Evolutionary conservation across 2,797 vertebrate genomes (phyloP), one percentile per base, ranked within the genome.

Genomic region (Etheostoma perlongum): DNA sequence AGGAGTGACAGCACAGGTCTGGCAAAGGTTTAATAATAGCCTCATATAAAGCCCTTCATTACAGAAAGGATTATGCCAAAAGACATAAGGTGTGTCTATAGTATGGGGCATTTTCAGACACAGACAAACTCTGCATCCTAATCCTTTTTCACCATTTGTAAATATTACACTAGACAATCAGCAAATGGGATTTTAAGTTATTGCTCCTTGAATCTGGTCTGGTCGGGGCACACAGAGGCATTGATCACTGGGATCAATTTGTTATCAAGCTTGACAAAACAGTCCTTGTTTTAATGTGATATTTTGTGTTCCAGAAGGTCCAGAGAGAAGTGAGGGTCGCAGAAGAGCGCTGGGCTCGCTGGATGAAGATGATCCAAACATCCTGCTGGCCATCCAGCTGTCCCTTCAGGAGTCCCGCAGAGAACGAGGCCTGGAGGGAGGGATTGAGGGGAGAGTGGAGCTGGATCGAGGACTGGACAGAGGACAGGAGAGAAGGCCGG

Each of bases 341-440:
- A 82, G 92, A 19, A 86, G 91, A 76, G 82, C 85, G 83, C 91
- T 92, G 74, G 97, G 96, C 84, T 99, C 97, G 46, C 91, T 99
- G 87, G 98, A 99, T 80, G 98, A 99, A 88, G 98, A 99, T 4
- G 98, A 99, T 89, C 98, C 98, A 25, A 99, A 99, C 92, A 98
- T 99, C 90, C 96, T 99, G 58, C 94, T 99, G 74, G 98, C 98
- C 84, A 99, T 99, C 89, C 98, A 99, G 93, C 94, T 99, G 74
- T 99, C 98, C 19, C 94, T 99, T 70, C 98, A 99, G 92, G 98
- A 99, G 85, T 97, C 98, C 16, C 91, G 92, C 57, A 72, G 91
- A 71, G 92, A 93, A 47, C 78, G 85, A 19, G 72, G 78, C 44
- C 79, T 85, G 69, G 92, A 92, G n/a, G 88, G 84, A 23, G 76